Evolutionary conservation across 2,797 vertebrate genomes (phyloP), one percentile per base, ranked within the genome.

Genomic region (Lutjanus argentimaculatus): DNA sequence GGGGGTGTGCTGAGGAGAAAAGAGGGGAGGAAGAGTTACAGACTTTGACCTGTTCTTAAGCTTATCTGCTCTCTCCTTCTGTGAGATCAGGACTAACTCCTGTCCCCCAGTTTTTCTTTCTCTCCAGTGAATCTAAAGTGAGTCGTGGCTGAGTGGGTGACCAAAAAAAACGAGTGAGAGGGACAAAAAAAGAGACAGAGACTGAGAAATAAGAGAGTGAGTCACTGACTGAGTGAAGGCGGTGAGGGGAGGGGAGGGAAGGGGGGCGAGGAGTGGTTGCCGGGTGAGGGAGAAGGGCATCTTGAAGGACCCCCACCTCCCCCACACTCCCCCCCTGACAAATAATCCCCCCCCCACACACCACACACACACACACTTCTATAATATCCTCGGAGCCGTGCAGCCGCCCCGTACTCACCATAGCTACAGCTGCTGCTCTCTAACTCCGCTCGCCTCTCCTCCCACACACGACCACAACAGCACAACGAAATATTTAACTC

Each of bases 251-350:
- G 67, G 55, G 80, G 73, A 83, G 73, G 21, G 53, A 25, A 61
- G 64, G 46, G 72, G 77, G 42, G 46, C 69, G 69, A 67, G 89
- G 82, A 3, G 88, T 56, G 93, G 94, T 94, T 95, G 94, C 94
- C 90, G 93, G 93, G 95, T 83, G 88, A 94, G 92, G 92, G 90
- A 95, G 92, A 95, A 93, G 94, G 94, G 94, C 95, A 96, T 96
- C 94, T 95, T 92, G 89, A 90, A 92, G 83, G 92, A 92, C 90
- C 92, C 91, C 88, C 75, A 77, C 93, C 91, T 85, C 88, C 86
- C 86, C 88, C 89, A 85, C 87, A 75, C 25, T 25, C 25, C 25
- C 72, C 49, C 75, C 83, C 85, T 72, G 69, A 91, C 90, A 92
- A 92, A 90, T 79, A 90, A 77, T 56, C 89, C 79, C 88, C 77